Conservation (phyloP, 2,888 invertebrate species). For the Furcula furcula region DNA sequence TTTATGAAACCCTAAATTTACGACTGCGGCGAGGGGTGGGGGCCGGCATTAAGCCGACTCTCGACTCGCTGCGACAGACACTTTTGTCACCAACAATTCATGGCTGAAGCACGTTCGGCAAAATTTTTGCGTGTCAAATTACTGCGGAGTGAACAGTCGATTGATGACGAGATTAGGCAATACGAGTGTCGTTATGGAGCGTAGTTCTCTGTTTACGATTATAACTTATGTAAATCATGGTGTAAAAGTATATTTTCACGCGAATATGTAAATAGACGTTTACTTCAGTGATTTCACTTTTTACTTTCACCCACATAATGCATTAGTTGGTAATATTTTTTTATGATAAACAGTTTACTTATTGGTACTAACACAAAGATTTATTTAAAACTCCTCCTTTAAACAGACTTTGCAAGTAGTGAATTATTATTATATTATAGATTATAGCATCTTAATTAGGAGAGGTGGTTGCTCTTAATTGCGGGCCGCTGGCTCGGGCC, state of each 20-base stretch:
- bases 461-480: slow-evolving; percentile 69
- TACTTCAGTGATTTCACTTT: slow-evolving; percentile 24
- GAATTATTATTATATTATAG: slow-evolving; percentile 32
- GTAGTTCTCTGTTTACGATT: slow-evolving; percentile 45
- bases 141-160: slow-evolving; percentile 52
- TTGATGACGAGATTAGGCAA: slow-evolving; percentile 57
- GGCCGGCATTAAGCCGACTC: slow-evolving; percentile 73
- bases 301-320: not conserved
- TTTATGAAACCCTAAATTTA: slow-evolving; percentile 83
- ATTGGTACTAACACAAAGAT: too few relatives aligned
- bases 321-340: not conserved
- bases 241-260: slow-evolving; percentile 31
- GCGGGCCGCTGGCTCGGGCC: slow-evolving; percentile 43
- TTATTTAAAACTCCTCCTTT: not conserved
- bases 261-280: slow-evolving; percentile 28
- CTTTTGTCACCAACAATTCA: slow-evolving; percentile 78
- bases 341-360: too few relatives aligned
- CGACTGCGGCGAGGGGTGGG: slow-evolving; percentile 77
- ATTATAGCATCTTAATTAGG: slow-evolving; percentile 52
- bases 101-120: slow-evolving; percentile 71
- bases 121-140: slow-evolving; percentile 75
- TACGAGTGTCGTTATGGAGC: slow-evolving; percentile 45
- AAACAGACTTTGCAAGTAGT: slow-evolving; percentile 8
- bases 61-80: slow-evolving; percentile 72
- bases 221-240: slow-evolving; percentile 36